These are phyloP conservation scores for Mactromeris polynyma DNA, from an alignment of 2,888 invertebrate genomes.

Conservation along the genomic window DNA sequence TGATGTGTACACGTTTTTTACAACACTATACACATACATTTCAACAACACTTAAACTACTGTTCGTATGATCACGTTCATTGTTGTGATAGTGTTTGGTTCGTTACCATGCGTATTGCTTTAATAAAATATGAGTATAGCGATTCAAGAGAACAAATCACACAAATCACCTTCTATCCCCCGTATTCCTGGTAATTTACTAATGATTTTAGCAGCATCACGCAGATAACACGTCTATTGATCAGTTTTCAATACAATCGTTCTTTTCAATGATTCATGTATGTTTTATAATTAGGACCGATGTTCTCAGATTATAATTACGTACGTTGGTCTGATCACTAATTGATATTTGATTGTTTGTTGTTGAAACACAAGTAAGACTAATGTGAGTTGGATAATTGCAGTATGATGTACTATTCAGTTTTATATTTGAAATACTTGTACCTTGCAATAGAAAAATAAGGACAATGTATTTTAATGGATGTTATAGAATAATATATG, in stretches of 20 bases:
- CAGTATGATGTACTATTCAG: too few relatives aligned
- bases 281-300: not conserved
- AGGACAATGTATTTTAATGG: too few relatives aligned
- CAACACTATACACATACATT: not conserved
- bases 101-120: not conserved
- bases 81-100: not conserved
- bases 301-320: too few relatives aligned
- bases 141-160: not conserved
- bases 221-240: not conserved
- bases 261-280: not conserved
- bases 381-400: too few relatives aligned
- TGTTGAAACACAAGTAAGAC: too few relatives aligned
- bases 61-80: not conserved
- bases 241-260: not conserved
- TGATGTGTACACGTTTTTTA: not conserved
- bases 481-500: too few relatives aligned
- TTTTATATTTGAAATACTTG: too few relatives aligned
- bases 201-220: not conserved
- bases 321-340: too few relatives aligned
- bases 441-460: too few relatives aligned
- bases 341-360: too few relatives aligned
- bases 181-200: not conserved
- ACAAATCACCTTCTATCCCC: not conserved
- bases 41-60: not conserved
- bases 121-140: slow-evolving; percentile 6